Base-by-base conservation (phyloP, 92 coral and sea anemone species). In the Scolanthus callimorphus region DNA sequence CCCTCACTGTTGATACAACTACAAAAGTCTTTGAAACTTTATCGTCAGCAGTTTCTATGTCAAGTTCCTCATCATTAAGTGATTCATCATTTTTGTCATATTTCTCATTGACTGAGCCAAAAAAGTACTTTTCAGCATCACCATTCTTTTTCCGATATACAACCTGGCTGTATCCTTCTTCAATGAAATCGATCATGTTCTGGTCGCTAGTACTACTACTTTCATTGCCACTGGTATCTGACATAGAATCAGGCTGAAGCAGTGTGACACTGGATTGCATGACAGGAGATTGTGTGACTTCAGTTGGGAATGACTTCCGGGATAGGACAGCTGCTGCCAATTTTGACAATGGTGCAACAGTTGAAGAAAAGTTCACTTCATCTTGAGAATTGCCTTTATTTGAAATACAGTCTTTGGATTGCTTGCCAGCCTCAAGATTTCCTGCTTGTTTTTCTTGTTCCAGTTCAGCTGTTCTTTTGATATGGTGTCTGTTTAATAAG, bases 1-100 rank as follows among this genome's bases (percentile, higher is more conserved):
- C 62, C 44, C 65, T 71, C 21, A 77, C 62, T 25, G 78, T 64
- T 34, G 64, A 70, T 12, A 86, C 71, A 27, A 71, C 64, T 27
- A 77, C 53, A 43, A 59, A 67, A 43, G 63, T 54, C 38, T 71
- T 71, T n/a, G 54, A 49, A 31, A 31, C 76, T 23, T 47, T 48
- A 31, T 56, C 46, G 11, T 44, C 69, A 0, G 52, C 69, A 25
- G 82, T 31, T 47, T 81, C 87, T 61, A 76, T 26, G 47, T 76
- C 82, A 28, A 77, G 39, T 10, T 60, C 70, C 20, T 44, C 46
- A 39, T 17, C 17, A 30, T 66, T 49, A 25, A 31, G 38, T 37
- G 60, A 6, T 19, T 66, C 73, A n/a, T n/a, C n/a, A 30, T 66
- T 37, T 25, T 34, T 17, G 20, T 47, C 15, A 30, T 54, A 34